Evolutionary conservation across 2,113 vertebrate species (phyloP), one percentile per base, ranked within the genome.

Genomic region (Notothenia rossii): DNA sequence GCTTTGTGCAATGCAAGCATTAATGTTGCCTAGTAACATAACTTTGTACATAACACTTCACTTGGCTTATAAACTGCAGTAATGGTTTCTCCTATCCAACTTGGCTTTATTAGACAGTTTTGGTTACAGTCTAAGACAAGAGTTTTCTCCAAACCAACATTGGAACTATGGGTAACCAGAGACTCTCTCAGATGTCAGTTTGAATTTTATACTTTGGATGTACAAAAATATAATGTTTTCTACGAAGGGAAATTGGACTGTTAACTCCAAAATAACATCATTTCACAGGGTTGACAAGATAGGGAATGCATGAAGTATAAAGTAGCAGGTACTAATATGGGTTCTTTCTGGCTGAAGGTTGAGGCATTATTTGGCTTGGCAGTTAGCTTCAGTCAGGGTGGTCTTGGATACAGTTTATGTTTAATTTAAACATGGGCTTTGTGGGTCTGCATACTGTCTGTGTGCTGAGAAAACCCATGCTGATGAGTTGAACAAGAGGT

Each of bases 351-450:
- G 79, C 22, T 20, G 13, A 62, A 49, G 11, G 66, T 51, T 61
- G 53, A 55, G 54, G 29, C 74, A 78, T 53, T 84, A 83, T 90
- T 90, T 90, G 77, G 82, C 86, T 85, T 78, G 72, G 81, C 56
- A 55, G 58, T 73, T 66, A 75, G 71, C 76, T 77, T 20, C 82
- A 7, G 40, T 72, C 87, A 75, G 86, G 90, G 90, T 93, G 91
- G 91, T 92, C 91, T 79, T 76, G 49, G 53, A 80, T 72, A 50
- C 68, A 66, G 88, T 90, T 88, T 86, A 81, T 82, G 76, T 86
- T 85, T 64, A 69, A 84, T 77, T 89, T 86, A 88, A 92, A 90
- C 87, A 90, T 49, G 22, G 56, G 25, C 66, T 81, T 51, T 86
- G 43, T 17, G 72, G 71, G 71, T 84, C 86, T 90, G 87, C 64